Base-by-base conservation (phyloP, 1,140 invertebrate genomes). In the Drosophila tsacasi region DNA sequence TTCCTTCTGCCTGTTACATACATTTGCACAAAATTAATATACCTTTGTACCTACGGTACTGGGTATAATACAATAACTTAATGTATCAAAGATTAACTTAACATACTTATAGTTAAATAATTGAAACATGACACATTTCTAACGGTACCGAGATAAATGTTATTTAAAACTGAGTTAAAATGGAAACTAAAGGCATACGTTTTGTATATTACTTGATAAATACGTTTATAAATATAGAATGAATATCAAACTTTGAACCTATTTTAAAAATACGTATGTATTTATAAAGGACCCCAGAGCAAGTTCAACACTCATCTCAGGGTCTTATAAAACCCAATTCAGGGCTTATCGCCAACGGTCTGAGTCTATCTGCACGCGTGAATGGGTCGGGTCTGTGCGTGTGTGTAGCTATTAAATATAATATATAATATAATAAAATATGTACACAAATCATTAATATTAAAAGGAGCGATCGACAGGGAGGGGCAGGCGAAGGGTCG, bases 361-460 rank as follows among this genome's bases (percentile, higher is more conserved):
- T 39, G 8, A 4, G 44, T 47, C 19, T 44, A 35, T 65, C 35
- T 65, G 42, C 50, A 49, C 50, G 37, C 15, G 46, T 52, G 44
- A 19, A 30, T 40, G 21, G 37, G 44, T 27, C 35, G 25, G 37
- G 44, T 23, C 35, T 21, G 21, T 42, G 30, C 35, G 12, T 62
- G 37, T 68, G 57, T 61, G 42, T 40, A 49, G 40, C 15, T 49
- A 27, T 60, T 57, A 17, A 32, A 57, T 49, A 44, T 15, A 55
- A 58, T 39, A n/a, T n/a, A n/a, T n/a, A n/a, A n/a, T n/a, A n/a
- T n/a, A 67, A 64, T 73, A 15, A 73, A 50, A 77, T 62, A 23
- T 59, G 47, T 63, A 64, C 47, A 76, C 61, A 85, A 84, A 84
- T 68, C 58, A 64, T 74, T 40, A 67, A 77, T 68, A 65, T 47